Evolutionary conservation across 2,113 vertebrate species (phyloP), one percentile per base, ranked within the genome.

Genomic region (Nyctibius bracteatus): DNA sequence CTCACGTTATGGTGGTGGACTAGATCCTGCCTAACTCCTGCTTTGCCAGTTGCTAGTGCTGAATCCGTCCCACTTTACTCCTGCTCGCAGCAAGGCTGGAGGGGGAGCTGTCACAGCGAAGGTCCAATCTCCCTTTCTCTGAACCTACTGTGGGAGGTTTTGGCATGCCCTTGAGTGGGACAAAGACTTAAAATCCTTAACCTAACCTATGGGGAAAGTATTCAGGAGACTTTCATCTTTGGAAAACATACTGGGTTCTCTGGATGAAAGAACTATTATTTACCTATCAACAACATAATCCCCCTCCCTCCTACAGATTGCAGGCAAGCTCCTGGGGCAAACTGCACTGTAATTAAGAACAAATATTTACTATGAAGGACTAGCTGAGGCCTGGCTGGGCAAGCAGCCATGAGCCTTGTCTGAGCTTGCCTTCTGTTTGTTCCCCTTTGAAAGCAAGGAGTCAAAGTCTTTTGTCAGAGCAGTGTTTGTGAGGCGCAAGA

Each of bases 341-440:
- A 97, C 5, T 37, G 83, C 88, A 86, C 88, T 86, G 95, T 95
- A 94, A 96, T 96, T 96, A 96, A 95, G 90, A 95, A 92, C 94
- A 97, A 96, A 97, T 97, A 97, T 97, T 97, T 96, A 96, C 95
- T 96, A 94, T 91, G 95, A 95, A 96, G 95, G 94, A 93, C 96
- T 96, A 96, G 95, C 94, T 86, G 86, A 94, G 92, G 88, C 91
- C 96, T 91, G 86, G 90, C 96, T 96, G 96, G 95, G 94, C 96
- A 96, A 91, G 90, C 88, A 96, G 95, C 94, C 88, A 94, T 68
- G n/a, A 94, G 95, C 96, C 86, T 91, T 96, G 96, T 84, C 96
- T 95, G 86, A 96, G 87, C 96, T 96, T 96, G 96, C 73, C 88
- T 96, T 95, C 94, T 95, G 90, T 96, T 96, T 96, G 87, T 88